Evolutionary conservation across 30 jellyfish, hydroid and myxozoan species (phyloP).

Genomic region (Cassiopea andromeda): DNA sequence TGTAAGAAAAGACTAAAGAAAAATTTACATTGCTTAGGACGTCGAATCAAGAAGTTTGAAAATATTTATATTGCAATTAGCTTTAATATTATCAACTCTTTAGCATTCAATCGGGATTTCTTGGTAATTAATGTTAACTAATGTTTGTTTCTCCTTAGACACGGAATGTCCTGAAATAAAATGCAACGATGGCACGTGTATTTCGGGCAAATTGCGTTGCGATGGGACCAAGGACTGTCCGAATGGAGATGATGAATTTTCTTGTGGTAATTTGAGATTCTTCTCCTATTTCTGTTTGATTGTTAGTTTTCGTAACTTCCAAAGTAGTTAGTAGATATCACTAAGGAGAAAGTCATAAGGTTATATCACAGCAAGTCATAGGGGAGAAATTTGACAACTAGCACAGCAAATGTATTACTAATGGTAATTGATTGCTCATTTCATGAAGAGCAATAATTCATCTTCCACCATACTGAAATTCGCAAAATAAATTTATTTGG

Average conservation of each 20-base stretch:
- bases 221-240: constrained; percentile 66
- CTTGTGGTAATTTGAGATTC: constrained; percentile 39
- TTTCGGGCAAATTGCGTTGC: constrained; percentile 26
- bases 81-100: no score
- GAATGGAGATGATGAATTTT: constrained; percentile 61
- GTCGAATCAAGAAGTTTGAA: background rate
- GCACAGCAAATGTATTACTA: no score
- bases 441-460: no score
- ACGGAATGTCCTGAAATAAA: constrained; percentile 29
- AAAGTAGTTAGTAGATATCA: no score
- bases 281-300: background rate
- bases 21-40: background rate
- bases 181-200: constrained; percentile 50
- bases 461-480: no score
- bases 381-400: no score
- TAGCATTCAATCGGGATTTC: background rate
- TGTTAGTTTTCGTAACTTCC: background rate
- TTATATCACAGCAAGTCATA: no score
- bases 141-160: background rate
- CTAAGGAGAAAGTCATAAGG: no score
- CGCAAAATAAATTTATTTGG: no score
- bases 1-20: no score
- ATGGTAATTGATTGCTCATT: no score
- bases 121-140: background rate
- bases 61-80: background rate